Conservation (phyloP, 2,888 invertebrate genomes). For the Arenicola marina region DNA sequence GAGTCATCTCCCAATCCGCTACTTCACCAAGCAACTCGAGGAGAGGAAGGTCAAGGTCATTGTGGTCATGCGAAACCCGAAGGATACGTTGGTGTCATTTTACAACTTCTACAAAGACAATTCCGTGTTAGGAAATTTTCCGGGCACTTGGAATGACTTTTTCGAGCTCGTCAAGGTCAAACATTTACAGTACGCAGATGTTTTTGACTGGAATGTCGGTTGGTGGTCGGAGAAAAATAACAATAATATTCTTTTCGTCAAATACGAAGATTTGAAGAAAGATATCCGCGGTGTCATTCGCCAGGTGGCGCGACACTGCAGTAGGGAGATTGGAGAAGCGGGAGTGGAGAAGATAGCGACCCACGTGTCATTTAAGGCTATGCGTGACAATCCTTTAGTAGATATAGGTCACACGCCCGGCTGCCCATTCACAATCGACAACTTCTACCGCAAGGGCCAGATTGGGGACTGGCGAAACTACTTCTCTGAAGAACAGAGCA, state of each 20-base stretch:
- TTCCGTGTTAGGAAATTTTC: background rate
- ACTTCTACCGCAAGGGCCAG: background rate
- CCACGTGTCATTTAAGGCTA: background rate
- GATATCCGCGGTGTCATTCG: background rate
- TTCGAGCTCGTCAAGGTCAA: background rate
- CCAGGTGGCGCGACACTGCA: background rate
- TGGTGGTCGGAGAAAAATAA: background rate
- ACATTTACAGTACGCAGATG: background rate
- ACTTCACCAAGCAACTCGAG: background rate
- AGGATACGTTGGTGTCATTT: constrained; percentile 3
- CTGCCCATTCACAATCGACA: too few species aligned
- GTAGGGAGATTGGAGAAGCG: background rate
- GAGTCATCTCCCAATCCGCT: background rate
- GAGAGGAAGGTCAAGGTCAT: constrained; percentile 2
- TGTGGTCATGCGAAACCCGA: constrained; percentile 7
- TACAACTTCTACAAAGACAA: background rate
- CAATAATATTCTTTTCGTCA: background rate
- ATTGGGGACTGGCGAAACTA: background rate
- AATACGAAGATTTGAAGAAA: background rate
- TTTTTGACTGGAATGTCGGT: background rate
- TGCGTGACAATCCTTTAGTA: background rate
- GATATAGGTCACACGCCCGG: too few species aligned
- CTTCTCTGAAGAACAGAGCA: background rate
- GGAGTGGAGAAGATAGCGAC: background rate
- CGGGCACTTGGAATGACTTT: background rate